Evolutionary conservation across 92 coral and sea anemone genomes (phyloP).

Genomic region (Epizoanthus illoricatus): DNA sequence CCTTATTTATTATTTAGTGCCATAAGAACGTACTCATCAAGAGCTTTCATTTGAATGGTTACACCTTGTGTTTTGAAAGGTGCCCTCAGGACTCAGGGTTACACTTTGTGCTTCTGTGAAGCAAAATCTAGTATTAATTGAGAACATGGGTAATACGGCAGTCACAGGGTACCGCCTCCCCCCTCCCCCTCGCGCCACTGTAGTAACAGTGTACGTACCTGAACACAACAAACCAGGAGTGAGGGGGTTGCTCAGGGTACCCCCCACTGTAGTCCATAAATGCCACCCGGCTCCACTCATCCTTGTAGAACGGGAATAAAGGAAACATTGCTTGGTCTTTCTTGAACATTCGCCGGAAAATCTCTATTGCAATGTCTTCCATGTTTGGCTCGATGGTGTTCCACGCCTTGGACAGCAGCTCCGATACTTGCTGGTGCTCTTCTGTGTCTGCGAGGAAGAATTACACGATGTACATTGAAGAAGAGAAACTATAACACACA

Average conservation of each 20-base stretch:
- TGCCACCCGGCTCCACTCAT: constrained; percentile 96
- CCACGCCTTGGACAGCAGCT: constrained; percentile 83
- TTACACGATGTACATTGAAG: neutral
- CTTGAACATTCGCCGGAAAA: constrained; percentile 93
- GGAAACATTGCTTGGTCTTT: constrained; percentile 78
- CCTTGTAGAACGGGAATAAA: constrained; percentile 87
- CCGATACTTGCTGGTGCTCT: constrained; percentile 81
- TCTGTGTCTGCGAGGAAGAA: constrained; percentile 62
- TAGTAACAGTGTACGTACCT: constrained; percentile 51
- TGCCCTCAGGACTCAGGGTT: too few species aligned
- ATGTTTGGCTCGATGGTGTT: constrained; percentile 71
- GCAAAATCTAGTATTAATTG: too few species aligned
- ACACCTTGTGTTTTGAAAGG: too few species aligned
- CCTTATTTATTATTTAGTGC: too few species aligned
- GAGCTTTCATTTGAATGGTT: too few species aligned
- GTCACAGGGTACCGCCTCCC: too few species aligned
- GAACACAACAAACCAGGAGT: constrained; percentile 97
- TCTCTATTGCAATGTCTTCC: constrained; percentile 85
- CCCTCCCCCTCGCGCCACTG: too few species aligned
- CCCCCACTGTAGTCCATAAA: constrained; percentile 80
- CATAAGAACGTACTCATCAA: too few species aligned
- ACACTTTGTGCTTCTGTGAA: too few species aligned
- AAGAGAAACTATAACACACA: neutral
- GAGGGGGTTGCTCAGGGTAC: constrained; percentile 88
- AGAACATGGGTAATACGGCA: too few species aligned